A percentile compares a stretch with the other conserved stretches of the same genome.
These are phyloP conservation scores for Phlogophora meticulosa DNA, from an alignment of 2,888 invertebrate genomes.

Conservation along the genomic window DNA sequence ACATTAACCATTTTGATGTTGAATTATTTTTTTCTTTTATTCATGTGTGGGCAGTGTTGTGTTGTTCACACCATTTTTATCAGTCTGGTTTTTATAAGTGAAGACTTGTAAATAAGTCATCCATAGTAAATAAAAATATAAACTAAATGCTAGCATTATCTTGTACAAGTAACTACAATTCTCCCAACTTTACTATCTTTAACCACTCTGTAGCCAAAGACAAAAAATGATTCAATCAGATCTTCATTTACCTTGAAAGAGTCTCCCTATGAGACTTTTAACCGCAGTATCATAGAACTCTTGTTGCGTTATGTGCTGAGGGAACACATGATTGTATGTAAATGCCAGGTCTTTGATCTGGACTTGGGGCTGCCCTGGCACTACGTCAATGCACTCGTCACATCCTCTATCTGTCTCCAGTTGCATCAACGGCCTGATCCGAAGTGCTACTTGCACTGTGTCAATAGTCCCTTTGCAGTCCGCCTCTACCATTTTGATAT, in stretches of 20 bases:
- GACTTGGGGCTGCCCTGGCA: constrained; percentile 93
- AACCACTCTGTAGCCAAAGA: too few relatives aligned
- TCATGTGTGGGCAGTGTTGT: too few relatives aligned
- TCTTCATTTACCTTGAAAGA: constrained; percentile 93
- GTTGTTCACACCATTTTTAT: too few relatives aligned
- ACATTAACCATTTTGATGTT: too few relatives aligned
- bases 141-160: too few relatives aligned
- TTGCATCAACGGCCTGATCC: constrained; percentile 95
- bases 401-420: constrained; percentile 94
- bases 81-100: too few relatives aligned
- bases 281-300: constrained; percentile 94
- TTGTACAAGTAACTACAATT: too few relatives aligned
- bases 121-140: too few relatives aligned
- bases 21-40: too few relatives aligned
- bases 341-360: constrained; percentile 94
- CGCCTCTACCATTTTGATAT: constrained; percentile 81
- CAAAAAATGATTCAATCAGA: background rate
- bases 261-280: constrained; percentile 92
- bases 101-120: too few relatives aligned
- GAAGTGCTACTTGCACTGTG: constrained; percentile 94
- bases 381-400: constrained; percentile 93
- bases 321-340: constrained; percentile 96
- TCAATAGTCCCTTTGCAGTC: constrained; percentile 82
- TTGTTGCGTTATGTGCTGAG: constrained; percentile 93
- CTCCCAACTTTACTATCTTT: too few relatives aligned